phyloP scores from a whole-genome alignment of 35 echinoderm and acorn worm species.

The Nesometra sesokonis region DNA sequence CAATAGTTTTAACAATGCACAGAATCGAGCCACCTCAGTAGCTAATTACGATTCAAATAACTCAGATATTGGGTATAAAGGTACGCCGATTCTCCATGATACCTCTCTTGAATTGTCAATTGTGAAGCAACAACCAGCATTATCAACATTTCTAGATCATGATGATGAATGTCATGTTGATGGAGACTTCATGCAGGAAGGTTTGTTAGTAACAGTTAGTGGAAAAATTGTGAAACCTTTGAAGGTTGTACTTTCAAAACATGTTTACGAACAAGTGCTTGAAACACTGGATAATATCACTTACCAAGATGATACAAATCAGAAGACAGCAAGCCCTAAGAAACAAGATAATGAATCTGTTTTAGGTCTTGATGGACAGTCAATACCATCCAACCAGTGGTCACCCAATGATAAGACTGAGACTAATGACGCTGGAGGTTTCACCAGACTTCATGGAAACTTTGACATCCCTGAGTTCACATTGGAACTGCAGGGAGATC shows the following conservation, averaged over 20 bases:
- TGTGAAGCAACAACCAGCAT: constrained; percentile 37
- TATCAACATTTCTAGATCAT: constrained; percentile 25
- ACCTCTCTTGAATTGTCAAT: constrained; percentile 65
- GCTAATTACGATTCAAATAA: background rate
- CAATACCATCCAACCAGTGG: background rate
- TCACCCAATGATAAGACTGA: background rate
- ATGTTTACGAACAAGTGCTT: constrained; percentile 84
- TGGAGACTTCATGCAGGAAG: constrained; percentile 1
- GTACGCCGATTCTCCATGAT: constrained; percentile 77
- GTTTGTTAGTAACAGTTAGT: constrained; percentile 32
- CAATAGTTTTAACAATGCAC: background rate
- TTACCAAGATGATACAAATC: constrained; percentile 27
- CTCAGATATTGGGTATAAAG: constrained; percentile 18
- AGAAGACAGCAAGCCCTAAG: background rate
- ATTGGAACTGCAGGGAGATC: constrained; percentile 58
- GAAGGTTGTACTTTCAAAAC: constrained; percentile 77
- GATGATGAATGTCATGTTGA: constrained; percentile 30
- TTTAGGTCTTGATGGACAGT: constrained; percentile 1
- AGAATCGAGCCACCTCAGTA: background rate
- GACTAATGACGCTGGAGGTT: background rate
- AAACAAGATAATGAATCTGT: background rate
- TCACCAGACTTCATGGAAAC: constrained; percentile 39
- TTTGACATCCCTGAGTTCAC: constrained; percentile 80
- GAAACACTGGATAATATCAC: constrained; percentile 92
- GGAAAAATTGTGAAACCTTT: constrained; percentile 70